phyloP scores from a whole-genome alignment of 2,888 invertebrate genomes.

The Electrophaes corylata region DNA sequence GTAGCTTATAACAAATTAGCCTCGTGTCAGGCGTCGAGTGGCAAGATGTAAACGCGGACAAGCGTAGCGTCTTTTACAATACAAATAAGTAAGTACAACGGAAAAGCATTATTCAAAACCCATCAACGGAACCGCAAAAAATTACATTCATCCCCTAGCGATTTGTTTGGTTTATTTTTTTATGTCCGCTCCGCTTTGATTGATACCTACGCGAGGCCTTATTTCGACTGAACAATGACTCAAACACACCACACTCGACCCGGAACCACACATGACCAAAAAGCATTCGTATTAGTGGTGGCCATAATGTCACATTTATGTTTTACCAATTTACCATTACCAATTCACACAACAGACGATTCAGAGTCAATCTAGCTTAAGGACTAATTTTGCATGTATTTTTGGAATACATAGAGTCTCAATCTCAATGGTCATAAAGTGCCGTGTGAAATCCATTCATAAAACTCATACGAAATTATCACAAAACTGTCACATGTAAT shows the following conservation, averaged over 20 bases:
- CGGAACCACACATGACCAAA: constrained; percentile 22
- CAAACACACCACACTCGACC: constrained; percentile 39
- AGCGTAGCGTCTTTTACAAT: constrained; percentile 54
- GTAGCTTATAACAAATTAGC: constrained; percentile 65
- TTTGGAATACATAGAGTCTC: constrained; percentile 1
- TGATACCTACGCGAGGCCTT: constrained; percentile 5
- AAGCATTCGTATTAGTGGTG: constrained; percentile 7
- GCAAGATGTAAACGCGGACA: constrained; percentile 69
- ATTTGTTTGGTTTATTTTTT: background rate
- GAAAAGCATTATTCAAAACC: background rate
- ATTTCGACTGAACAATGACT: constrained; percentile 39
- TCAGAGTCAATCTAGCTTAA: background rate
- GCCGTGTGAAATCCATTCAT: constrained; percentile 10
- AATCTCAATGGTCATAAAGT: constrained; percentile 2
- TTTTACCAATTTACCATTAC: background rate
- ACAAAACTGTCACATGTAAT: constrained; percentile 45
- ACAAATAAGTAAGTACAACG: constrained; percentile 9
- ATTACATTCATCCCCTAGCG: background rate
- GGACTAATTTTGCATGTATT: background rate
- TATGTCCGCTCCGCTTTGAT: constrained; percentile 11
- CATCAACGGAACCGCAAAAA: background rate
- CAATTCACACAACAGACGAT: background rate
- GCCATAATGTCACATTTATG: background rate
- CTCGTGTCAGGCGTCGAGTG: constrained; percentile 51
- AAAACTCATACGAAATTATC: constrained; percentile 45